Evolutionary conservation across 2,797 vertebrate species (phyloP).

Genomic region (Peromyscus aztecus): DNA sequence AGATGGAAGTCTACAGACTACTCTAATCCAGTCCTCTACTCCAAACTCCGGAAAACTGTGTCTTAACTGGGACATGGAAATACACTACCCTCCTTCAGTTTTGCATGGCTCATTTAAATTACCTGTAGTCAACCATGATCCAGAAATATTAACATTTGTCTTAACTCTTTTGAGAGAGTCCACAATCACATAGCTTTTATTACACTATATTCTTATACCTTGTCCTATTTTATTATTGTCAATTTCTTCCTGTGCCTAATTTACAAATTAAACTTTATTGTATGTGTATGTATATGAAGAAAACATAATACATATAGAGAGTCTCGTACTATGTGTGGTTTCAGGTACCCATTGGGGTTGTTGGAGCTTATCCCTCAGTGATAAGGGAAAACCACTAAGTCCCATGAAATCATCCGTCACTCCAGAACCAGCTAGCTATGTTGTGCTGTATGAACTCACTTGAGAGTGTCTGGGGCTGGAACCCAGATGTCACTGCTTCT

Average conservation of each 20-base stretch:
- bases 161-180: background rate
- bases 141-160: constrained; percentile 39
- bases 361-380: background rate
- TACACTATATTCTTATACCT: background rate
- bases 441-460: background rate
- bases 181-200: background rate
- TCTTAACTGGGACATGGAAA: background rate
- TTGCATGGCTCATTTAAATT: background rate
- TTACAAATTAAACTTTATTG: constrained; percentile 21
- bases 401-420: background rate
- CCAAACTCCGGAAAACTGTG: constrained; percentile 46
- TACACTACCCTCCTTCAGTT: background rate
- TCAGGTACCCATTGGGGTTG: background rate
- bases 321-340: background rate
- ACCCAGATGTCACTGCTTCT: background rate
- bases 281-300: background rate
- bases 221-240: constrained; percentile 27
- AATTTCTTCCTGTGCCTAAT: constrained; percentile 7
- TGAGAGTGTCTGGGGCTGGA: constrained; percentile 36
- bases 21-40: background rate
- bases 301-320: background rate
- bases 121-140: background rate
- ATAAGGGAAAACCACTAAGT: background rate
- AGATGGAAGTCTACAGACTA: background rate
- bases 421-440: background rate